phyloP scores from a whole-genome alignment of 2,888 invertebrate genomes.

The Oxytorus armatus region DNA sequence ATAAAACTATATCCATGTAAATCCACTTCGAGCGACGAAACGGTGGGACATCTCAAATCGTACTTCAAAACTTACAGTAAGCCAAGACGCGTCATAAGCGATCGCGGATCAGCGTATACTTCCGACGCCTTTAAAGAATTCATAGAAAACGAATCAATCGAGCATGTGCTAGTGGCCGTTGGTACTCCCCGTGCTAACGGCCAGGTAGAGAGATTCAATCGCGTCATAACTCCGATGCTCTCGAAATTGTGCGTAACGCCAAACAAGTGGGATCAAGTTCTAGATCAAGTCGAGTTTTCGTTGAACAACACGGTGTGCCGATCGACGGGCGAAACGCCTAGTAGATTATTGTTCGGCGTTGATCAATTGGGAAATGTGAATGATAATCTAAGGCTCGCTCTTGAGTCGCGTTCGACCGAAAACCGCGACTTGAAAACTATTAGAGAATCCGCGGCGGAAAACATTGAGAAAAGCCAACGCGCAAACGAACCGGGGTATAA shows the following conservation, averaged over 20 bases:
- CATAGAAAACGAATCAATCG: conserved; percentile 50
- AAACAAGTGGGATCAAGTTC: conserved; percentile 68
- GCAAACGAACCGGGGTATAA: conserved; percentile 7
- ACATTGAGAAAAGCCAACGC: conserved; percentile 21
- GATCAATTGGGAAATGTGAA: conserved; percentile 68
- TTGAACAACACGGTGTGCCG: conserved; percentile 73
- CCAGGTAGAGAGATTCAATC: conserved; percentile 73
- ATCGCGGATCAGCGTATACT: conserved; percentile 75
- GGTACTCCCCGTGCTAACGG: conserved; percentile 76
- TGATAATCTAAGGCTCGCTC: conserved; percentile 29
- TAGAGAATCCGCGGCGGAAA: conserved; percentile 19
- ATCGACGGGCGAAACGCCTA: conserved; percentile 73
- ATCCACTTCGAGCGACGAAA: conserved; percentile 65
- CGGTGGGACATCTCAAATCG: conserved; percentile 63
- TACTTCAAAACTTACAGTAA: conserved; percentile 69
- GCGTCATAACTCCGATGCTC: conserved; percentile 70
- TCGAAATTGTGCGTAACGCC: conserved; percentile 67
- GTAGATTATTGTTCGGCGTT: conserved; percentile 73
- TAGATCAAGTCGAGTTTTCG: conserved; percentile 70
- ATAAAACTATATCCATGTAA: conserved; percentile 68
- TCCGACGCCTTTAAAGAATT: conserved; percentile 71
- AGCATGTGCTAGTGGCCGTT: conserved; percentile 73
- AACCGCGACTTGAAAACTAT: conserved; percentile 40
- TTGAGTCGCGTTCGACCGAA: conserved; percentile 1
- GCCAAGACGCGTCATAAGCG: conserved; percentile 69